Conservation (phyloP, 2,888 invertebrate genomes). For the Minunthozetes semirufus region DNA sequence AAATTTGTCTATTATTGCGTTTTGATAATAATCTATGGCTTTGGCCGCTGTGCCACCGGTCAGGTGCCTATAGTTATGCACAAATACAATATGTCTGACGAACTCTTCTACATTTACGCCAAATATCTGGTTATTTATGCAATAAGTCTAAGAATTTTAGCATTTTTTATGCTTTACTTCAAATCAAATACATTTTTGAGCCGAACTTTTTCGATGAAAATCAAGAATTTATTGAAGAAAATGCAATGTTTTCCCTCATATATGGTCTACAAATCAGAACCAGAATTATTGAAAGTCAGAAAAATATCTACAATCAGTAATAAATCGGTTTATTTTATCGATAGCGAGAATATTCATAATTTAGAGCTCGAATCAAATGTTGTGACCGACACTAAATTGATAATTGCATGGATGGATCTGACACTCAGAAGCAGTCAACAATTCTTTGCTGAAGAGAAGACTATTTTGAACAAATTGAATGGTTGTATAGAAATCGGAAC, state of each 20-base stretch:
- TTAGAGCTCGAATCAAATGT: neutral
- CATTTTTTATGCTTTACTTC: slow-evolving; percentile 6
- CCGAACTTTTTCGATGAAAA: neutral
- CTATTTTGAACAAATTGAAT: slow-evolving; percentile 8
- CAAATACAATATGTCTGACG: neutral
- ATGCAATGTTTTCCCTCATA: neutral
- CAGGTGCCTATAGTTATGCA: slow-evolving; percentile 16
- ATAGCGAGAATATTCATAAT: neutral
- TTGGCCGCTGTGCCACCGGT: neutral
- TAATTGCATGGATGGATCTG: slow-evolving; percentile 20
- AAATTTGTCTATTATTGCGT: slow-evolving; percentile 17
- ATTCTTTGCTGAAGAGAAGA: neutral
- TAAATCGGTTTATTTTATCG: slow-evolving; percentile 15
- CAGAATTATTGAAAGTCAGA: neutral
- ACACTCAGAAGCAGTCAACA: neutral
- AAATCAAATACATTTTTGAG: slow-evolving; percentile 10
- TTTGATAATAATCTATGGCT: slow-evolving; percentile 10
- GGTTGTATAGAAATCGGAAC: slow-evolving; percentile 17
- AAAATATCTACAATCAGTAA: slow-evolving; percentile 10
- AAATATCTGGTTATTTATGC: slow-evolving; percentile 24
- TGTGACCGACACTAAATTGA: too few species aligned
- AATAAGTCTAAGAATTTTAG: slow-evolving; percentile 9
- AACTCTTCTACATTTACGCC: neutral
- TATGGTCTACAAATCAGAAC: neutral
- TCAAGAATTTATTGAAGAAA: neutral